These are phyloP conservation scores for Noctilio leporinus DNA, from an alignment of 2,113 vertebrate genomes.

Conservation along the genomic window DNA sequence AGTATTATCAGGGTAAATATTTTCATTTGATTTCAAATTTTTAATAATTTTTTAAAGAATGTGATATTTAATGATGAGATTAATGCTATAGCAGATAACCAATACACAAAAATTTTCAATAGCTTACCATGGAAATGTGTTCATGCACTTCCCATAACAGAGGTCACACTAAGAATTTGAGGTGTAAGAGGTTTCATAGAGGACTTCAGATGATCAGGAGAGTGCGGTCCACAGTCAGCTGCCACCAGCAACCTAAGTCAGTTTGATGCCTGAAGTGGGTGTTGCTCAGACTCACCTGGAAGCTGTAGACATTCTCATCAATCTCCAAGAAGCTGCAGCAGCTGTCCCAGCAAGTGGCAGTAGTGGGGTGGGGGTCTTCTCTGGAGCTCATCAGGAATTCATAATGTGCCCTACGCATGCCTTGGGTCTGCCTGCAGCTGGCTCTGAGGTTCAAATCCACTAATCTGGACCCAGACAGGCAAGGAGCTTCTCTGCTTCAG, in stretches of 20 bases:
- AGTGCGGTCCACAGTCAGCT: rapidly evolving
- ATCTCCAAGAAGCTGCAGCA: not conserved
- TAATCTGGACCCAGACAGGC: not conserved
- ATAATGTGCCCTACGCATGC: not conserved
- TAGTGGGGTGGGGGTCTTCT: not conserved
- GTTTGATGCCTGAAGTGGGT: not conserved
- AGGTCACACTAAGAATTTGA: not conserved
- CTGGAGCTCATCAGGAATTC: rapidly evolving
- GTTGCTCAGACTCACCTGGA: not conserved
- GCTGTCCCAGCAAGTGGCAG: rapidly evolving
- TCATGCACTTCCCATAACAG: not conserved
- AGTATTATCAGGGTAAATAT: not conserved
- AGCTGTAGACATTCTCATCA: not conserved
- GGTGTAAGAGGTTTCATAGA: not conserved
- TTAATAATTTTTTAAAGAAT: not conserved
- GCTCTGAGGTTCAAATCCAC: not conserved
- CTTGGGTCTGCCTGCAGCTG: not conserved
- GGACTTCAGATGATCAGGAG: not conserved
- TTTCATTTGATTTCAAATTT: not conserved
- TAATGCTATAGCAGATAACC: not conserved
- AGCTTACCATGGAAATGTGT: not conserved
- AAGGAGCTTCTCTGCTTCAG: not conserved
- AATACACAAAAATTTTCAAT: not conserved
- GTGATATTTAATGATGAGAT: not conserved
- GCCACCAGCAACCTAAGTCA: rapidly evolving